Percentiles rank a stretch among this genome's conserved stretches.
Conservation (phyloP, 2,888 invertebrate genomes). For the Cactoblastis cactorum region DNA sequence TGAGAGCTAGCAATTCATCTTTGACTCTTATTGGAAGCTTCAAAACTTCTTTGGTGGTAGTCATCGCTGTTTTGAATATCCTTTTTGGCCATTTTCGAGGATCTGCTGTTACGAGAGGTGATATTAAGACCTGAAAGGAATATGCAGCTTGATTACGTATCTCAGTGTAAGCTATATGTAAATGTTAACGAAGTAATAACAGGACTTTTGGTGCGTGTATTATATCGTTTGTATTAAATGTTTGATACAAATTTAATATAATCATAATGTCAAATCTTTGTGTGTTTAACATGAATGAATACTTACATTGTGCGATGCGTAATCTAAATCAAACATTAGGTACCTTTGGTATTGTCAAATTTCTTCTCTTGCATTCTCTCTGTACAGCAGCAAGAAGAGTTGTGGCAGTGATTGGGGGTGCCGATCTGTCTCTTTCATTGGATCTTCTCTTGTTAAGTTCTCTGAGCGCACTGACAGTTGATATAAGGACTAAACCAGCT, state of each 20-base stretch:
- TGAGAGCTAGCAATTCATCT: conserved; percentile 56
- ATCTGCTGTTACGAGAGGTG: conserved; percentile 62
- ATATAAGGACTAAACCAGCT: conserved; percentile 81
- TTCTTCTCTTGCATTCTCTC: conserved; percentile 59
- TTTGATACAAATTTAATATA: too few relatives aligned
- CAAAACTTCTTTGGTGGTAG: conserved; percentile 38
- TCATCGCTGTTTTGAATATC: conserved; percentile 35
- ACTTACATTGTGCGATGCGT: too few relatives aligned
- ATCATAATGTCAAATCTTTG: too few relatives aligned
- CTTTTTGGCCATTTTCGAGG: conserved; percentile 67
- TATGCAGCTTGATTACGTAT: too few relatives aligned
- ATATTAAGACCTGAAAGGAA: conserved; percentile 53
- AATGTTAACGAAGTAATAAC: too few relatives aligned
- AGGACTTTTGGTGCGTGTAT: too few relatives aligned
- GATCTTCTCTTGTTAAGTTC: conserved; percentile 79
- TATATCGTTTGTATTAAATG: too few relatives aligned
- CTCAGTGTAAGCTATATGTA: too few relatives aligned
- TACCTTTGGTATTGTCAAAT: conserved; percentile 59
- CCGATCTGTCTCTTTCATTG: conserved; percentile 47
- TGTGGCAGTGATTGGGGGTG: conserved; percentile 62
- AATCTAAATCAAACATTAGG: neutral
- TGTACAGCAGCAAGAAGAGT: conserved; percentile 62
- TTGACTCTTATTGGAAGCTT: conserved; percentile 49
- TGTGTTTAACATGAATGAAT: neutral
- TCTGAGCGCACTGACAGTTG: conserved; percentile 81